Evolutionary conservation across 2,113 vertebrate species (phyloP).

Genomic region (Gracilinanus agilis): DNA sequence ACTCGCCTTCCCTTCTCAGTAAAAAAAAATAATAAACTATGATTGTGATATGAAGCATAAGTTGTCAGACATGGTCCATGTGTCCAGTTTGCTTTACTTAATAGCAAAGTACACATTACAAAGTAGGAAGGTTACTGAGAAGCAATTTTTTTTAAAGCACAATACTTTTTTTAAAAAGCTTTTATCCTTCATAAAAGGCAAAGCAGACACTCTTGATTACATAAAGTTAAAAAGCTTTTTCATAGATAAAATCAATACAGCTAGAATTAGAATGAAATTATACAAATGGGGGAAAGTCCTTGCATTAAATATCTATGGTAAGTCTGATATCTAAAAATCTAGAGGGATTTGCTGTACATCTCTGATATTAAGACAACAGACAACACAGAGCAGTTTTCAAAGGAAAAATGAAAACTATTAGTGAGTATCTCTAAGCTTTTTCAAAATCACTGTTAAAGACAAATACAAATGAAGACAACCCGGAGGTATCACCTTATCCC

Average conservation of each 20-base stretch:
- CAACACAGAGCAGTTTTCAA: background rate
- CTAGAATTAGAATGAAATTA: conserved; percentile 6
- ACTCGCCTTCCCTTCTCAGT: background rate
- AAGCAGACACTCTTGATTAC: background rate
- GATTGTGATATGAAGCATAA: background rate
- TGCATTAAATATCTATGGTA: background rate
- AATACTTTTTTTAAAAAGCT: background rate
- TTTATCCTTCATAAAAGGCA: background rate
- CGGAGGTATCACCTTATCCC: background rate
- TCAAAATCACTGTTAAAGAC: background rate
- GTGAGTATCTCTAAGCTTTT: background rate
- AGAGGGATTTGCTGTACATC: background rate
- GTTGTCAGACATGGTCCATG: background rate
- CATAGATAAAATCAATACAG: background rate
- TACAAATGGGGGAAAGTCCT: background rate
- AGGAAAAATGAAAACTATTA: background rate
- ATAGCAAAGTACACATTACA: background rate
- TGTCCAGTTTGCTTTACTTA: background rate
- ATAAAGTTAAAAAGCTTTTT: background rate
- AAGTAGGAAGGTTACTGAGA: background rate
- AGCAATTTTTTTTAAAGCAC: background rate
- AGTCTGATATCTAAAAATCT: background rate
- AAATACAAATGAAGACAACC: background rate
- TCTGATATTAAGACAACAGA: background rate
- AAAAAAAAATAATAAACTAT: background rate